Conservation (phyloP, 2,888 invertebrate genomes). For the Lochmaea crataegi region DNA sequence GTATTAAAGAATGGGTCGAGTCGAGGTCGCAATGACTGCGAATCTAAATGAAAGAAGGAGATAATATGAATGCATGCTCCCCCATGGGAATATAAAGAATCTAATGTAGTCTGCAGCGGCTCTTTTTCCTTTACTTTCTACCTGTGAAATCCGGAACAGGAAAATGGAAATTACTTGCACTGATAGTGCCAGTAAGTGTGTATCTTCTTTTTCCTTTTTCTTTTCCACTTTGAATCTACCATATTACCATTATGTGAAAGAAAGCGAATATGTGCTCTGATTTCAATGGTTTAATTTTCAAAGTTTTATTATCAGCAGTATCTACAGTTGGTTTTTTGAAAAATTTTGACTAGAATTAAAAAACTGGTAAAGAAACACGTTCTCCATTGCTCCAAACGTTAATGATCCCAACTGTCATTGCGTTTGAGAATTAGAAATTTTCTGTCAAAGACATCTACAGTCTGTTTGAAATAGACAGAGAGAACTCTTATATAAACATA, state of each 20-base stretch:
- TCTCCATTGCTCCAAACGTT: no score
- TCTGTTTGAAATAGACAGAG: no score
- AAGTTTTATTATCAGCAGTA: background rate
- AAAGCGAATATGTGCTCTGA: background rate
- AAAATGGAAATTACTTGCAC: slow-evolving; percentile 48
- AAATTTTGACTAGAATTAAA: no score
- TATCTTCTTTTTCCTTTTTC: background rate
- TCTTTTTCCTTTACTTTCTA: slow-evolving; percentile 41
- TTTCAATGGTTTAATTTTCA: background rate
- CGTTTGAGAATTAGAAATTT: no score
- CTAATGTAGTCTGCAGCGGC: slow-evolving; percentile 54
- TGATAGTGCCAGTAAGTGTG: slow-evolving; percentile 27
- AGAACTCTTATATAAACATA: no score
- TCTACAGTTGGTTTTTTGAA: no score
- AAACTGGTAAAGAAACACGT: no score
- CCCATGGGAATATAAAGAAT: slow-evolving; percentile 58
- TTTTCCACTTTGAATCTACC: slow-evolving; percentile 8
- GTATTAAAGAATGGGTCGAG: slow-evolving; percentile 15
- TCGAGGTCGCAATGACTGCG: slow-evolving; percentile 42
- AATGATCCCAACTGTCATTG: no score
- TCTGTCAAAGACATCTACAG: no score
- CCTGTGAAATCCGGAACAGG: slow-evolving; percentile 39
- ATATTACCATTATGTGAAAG: background rate
- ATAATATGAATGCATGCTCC: slow-evolving; percentile 60
- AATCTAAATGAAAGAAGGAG: slow-evolving; percentile 56